Evolutionary conservation across 2,797 vertebrate genomes (phyloP), one percentile per base, ranked within the genome.

Genomic region (Leptatherina wallacei): DNA sequence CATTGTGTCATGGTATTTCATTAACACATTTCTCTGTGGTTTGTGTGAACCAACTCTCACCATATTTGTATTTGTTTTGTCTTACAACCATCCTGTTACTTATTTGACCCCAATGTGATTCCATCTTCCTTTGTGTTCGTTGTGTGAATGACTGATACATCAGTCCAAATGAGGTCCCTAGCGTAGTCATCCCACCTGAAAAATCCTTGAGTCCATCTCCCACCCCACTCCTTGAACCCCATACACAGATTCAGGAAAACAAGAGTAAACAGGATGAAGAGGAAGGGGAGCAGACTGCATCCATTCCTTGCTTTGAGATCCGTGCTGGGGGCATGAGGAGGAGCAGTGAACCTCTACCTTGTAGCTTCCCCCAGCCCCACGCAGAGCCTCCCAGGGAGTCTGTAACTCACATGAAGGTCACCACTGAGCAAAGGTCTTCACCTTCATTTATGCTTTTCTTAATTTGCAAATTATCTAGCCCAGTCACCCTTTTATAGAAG

Each of bases 381-480:
- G 65, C 83, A 64, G 77, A 84, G 22, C 20, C 83, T 65, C 68
- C 51, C 67, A 42, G n/a, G 30, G 72, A 87, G 61, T 69, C 71
- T 24, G 24, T 78, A 12, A 60, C 73, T 61, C 81, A 56, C 16
- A 88, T 51, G 82, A 80, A 2, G 44, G 80, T 83, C 85, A 65
- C 83, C 69, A 72, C 88, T 30, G 87, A 89, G 51, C 81, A 88
- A 86, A 93, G 92, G 92, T 91, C 62, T 81, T 80, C 30, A 61
- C 61, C 57, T 73, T 57, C 1, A 60, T 75, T 60, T 13, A 30
- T 77, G 2, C 65, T 63, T 83, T 61, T 78, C 20, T 57, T 18
- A 52, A 30, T 51, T 61, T 3, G 33, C 29, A 3, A 75, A 73
- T 61, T 65, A 22, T 74, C 33, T 52, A 30, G 24, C 32, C 36